Percentiles rank a stretch among this genome's conserved stretches.
Conservation (phyloP, 2,113 vertebrate species). For the Platycercus adscitus region DNA sequence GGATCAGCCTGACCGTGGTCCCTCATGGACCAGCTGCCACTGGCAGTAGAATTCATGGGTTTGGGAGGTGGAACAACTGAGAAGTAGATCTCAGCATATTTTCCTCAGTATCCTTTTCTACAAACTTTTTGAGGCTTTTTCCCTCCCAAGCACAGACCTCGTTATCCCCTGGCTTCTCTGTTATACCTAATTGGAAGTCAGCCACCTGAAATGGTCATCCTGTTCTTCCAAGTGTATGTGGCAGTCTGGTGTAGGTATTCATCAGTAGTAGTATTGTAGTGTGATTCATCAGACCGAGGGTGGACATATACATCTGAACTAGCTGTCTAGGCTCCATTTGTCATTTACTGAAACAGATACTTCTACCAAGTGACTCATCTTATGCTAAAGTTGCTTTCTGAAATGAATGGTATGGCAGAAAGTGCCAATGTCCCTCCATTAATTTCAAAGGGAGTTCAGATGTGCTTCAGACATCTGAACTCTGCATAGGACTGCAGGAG, state of each 20-base stretch:
- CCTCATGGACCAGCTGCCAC: background rate
- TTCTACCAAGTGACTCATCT: background rate
- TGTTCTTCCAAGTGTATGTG: background rate
- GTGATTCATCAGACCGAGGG: background rate
- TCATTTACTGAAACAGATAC: background rate
- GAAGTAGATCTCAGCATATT: background rate
- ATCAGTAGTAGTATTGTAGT: background rate
- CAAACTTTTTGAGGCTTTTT: background rate
- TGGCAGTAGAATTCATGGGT: background rate
- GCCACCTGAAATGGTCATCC: background rate
- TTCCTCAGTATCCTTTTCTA: background rate
- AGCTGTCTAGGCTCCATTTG: background rate
- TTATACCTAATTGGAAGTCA: background rate
- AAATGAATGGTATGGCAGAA: background rate
- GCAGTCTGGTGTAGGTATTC: background rate
- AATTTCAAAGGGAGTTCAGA: background rate
- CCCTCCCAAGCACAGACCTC: background rate
- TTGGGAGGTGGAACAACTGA: background rate
- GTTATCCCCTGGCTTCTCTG: background rate
- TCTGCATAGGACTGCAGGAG: background rate
- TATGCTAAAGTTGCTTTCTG: background rate
- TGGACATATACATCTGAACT: background rate
- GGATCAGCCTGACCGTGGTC: fast-evolving
- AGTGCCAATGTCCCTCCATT: background rate
- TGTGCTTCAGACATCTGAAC: background rate